Base-by-base conservation (phyloP, 1,140 invertebrate species). In the Choristoneura fumiferana region DNA sequence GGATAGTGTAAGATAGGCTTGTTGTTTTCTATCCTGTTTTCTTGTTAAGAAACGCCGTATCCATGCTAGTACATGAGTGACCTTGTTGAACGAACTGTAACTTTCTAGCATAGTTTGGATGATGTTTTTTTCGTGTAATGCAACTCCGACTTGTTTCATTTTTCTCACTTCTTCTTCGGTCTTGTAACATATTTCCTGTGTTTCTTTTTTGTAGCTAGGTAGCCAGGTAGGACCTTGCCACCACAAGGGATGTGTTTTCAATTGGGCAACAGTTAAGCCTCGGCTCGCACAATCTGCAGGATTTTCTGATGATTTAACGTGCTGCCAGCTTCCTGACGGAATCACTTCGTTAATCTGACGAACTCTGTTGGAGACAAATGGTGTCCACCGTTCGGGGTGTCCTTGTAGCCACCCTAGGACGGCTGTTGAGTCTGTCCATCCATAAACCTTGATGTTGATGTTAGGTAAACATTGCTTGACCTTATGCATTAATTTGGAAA, bases 201-300 rank as follows among this genome's bases (percentile, higher is more conserved):
- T 39, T 13, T n/a, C 12, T 12, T 10, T 0, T 6, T 13, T 39
- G 37, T 13, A 39, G 13, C 2, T 3, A 6, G 49, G 39, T 12
- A 70, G 33, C 62, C 62, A 75, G 0, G 37, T 12, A 1, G 71
- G 67, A 33, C 82, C 81, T 4, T 83, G 37, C 71, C 59, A 81
- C 79, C 74, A 88, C 2, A 80, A 57, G 0, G 40, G 34, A 54
- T 65, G 49, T 39, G 69, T 39, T 54, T 63, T 43, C 8, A 80
- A 43, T 17, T 77, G 54, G 29, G 55, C 8, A 6, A 67, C 61
- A 15, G 58, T 35, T 2, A 76, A 17, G n/a, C 90, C 89, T 52
- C 89, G 56, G 4, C 81, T 84, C 8, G 76, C 53, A 2, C 68
- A 63, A 65, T 92, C 90, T 0, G 86, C 86, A 18, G 87, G 84